Conservation (phyloP, 35 echinoderm and acorn worm genomes). For the Apostichopus japonicus region DNA sequence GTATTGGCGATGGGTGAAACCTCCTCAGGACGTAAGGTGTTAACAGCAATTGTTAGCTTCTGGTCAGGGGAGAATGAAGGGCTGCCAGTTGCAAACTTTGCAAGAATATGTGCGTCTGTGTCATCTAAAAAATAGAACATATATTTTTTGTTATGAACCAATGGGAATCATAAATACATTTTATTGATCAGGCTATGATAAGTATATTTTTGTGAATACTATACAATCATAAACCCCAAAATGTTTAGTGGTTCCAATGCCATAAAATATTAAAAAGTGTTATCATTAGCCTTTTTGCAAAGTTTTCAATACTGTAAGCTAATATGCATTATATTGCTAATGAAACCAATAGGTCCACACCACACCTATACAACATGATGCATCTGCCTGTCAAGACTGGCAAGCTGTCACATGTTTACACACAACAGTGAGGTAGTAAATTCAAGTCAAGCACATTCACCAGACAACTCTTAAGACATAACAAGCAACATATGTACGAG, state of each 20-base stretch:
- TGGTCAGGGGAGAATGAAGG: neutral
- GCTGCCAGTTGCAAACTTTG: neutral
- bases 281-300: neutral
- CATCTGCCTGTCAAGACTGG: no score
- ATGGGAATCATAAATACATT: no score
- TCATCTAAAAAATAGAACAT: neutral
- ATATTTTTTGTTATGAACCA: no score
- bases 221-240: neutral
- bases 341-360: neutral
- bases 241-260: neutral
- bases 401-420: no score
- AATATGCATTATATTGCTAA: neutral
- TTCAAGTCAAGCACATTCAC: no score
- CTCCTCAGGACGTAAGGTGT: conserved; percentile 11
- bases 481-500: no score
- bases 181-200: no score
- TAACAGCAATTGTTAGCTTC: neutral
- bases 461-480: no score
- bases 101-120: neutral
- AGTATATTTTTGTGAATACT: neutral
- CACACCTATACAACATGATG: no score
- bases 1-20: conserved; percentile 20
- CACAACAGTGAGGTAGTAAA: no score
- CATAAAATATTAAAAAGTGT: neutral
- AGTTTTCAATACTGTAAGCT: neutral